phyloP scores from a whole-genome alignment of 1,140 invertebrate species.

The Meteorus sp. region DNA sequence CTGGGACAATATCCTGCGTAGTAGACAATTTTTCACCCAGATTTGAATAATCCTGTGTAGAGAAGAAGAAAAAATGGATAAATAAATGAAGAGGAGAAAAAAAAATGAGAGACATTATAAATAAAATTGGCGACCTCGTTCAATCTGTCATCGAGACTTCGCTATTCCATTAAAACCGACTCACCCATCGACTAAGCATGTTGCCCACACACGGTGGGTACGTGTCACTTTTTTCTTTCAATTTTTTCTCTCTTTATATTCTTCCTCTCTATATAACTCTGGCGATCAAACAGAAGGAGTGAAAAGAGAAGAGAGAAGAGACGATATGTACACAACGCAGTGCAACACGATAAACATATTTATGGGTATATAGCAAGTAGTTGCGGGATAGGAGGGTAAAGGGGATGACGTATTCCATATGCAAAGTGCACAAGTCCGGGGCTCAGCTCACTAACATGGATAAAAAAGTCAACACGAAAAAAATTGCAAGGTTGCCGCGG shows the following conservation, averaged over 20 bases:
- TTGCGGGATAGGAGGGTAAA: background rate
- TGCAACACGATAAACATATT: conserved; percentile 43
- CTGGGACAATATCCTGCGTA: background rate
- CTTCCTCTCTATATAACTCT: background rate
- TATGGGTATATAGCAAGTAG: conserved; percentile 27
- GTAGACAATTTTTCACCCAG: conserved; percentile 14
- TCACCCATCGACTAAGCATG: conserved; percentile 6
- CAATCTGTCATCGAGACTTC: conserved; percentile 21
- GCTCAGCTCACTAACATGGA: conserved; percentile 24
- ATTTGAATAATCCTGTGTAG: no score
- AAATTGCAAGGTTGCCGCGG: conserved; percentile 47
- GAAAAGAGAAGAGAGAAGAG: conserved; percentile 1
- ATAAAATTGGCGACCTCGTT: conserved; percentile 21
- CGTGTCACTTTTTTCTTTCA: conserved; percentile 1
- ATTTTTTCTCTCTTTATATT: conserved; percentile 26
- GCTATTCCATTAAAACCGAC: conserved; percentile 19
- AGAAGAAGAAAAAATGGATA: no score
- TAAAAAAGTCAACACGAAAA: conserved; percentile 40
- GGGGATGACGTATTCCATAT: conserved; percentile 35
- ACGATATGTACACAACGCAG: conserved; percentile 16
- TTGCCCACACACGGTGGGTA: conserved; percentile 31
- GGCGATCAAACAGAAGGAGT: background rate
- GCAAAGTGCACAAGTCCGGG: conserved; percentile 38
- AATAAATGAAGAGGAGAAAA: conserved; percentile 9
- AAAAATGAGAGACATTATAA: background rate